Evolutionary conservation across 2,888 invertebrate species (phyloP).

Genomic region (Steinernema hermaphroditum): DNA sequence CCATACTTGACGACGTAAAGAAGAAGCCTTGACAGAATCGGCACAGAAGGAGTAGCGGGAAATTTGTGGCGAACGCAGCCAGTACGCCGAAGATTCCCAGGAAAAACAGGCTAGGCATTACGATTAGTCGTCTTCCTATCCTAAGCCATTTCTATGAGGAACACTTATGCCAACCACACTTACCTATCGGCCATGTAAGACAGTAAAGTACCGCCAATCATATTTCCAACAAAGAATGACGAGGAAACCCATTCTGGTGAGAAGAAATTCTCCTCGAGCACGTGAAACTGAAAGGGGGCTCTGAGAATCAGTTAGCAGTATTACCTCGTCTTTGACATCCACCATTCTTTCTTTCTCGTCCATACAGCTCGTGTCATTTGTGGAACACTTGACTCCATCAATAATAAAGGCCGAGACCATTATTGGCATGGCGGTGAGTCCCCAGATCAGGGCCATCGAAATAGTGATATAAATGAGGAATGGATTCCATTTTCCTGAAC

Average conservation of each 20-base stretch:
- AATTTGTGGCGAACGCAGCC: slow-evolving; percentile 11
- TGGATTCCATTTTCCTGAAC: slow-evolving; percentile 40
- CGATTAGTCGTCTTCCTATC: slow-evolving; percentile 29
- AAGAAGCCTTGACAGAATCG: slow-evolving; percentile 34
- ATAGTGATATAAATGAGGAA: slow-evolving; percentile 34
- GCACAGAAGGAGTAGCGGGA: slow-evolving; percentile 3
- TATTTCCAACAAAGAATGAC: slow-evolving; percentile 29
- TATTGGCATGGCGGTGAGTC: slow-evolving; percentile 37
- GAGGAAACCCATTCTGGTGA: slow-evolving; percentile 31
- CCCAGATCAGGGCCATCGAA: slow-evolving; percentile 41
- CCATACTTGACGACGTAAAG: slow-evolving; percentile 34
- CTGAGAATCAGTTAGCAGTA: not conserved
- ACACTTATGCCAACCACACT: not conserved
- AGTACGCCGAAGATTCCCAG: slow-evolving; percentile 28
- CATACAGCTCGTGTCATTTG: slow-evolving; percentile 30
- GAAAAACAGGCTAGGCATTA: slow-evolving; percentile 29
- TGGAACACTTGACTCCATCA: slow-evolving; percentile 24
- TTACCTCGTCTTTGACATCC: slow-evolving; percentile 33
- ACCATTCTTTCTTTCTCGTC: slow-evolving; percentile 32
- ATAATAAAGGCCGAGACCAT: slow-evolving; percentile 34
- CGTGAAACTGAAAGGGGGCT: slow-evolving; percentile 23
- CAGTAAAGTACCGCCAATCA: slow-evolving; percentile 29
- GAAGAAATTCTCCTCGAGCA: slow-evolving; percentile 27
- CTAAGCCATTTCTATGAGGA: slow-evolving; percentile 24
- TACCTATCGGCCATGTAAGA: slow-evolving; percentile 32